These are phyloP conservation scores for Alligator sinensis DNA, from an alignment of 2,113 vertebrate genomes.

Conservation along the genomic window DNA sequence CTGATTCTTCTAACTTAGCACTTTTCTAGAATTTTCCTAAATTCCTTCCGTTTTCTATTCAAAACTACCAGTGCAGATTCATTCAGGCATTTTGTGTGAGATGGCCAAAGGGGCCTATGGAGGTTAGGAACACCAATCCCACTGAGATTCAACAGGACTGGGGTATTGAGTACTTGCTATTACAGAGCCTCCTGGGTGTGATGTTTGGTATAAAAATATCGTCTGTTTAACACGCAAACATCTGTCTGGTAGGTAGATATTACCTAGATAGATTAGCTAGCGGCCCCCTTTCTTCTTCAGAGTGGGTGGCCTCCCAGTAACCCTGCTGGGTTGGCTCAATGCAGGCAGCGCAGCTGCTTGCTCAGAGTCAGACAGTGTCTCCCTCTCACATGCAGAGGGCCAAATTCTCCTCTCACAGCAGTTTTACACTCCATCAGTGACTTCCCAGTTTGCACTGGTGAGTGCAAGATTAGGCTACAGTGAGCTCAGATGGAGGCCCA, in stretches of 20 bases:
- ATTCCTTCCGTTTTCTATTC: background rate
- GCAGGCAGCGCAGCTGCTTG: background rate
- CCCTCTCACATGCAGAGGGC: background rate
- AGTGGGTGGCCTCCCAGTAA: background rate
- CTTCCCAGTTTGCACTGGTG: background rate
- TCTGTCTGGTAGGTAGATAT: background rate
- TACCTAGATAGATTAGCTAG: background rate
- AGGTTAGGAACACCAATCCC: background rate
- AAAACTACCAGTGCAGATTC: background rate
- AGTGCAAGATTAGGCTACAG: background rate
- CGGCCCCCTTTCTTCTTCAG: background rate
- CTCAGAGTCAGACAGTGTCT: background rate
- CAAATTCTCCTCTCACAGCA: background rate
- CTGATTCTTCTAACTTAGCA: background rate
- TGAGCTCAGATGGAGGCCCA: background rate
- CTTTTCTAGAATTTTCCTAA: background rate
- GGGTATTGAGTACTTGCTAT: background rate
- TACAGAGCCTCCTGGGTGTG: background rate
- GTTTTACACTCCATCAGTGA: background rate
- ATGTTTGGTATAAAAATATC: background rate
- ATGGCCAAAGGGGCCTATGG: background rate
- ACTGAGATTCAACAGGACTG: background rate
- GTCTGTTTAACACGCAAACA: background rate
- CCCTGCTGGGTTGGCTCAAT: background rate
- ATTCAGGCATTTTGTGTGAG: background rate